Evolutionary conservation across 2,888 invertebrate species (phyloP).

Genomic region (Dioctria linearis): DNA sequence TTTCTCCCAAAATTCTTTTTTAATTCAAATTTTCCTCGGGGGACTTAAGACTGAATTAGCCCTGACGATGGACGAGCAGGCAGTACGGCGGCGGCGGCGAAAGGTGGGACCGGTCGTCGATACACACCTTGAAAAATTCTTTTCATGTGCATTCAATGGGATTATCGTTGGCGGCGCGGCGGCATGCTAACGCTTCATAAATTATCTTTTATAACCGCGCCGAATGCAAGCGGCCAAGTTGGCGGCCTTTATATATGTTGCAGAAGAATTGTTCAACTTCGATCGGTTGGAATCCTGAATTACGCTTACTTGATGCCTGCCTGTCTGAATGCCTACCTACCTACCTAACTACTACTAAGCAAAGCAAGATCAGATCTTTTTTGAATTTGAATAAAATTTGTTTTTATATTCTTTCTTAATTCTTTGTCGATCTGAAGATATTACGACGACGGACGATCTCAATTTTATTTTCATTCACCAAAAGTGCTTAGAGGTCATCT

Average conservation of each 20-base stretch:
- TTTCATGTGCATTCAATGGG: not conserved
- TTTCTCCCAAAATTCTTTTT: not conserved
- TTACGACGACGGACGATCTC: not conserved
- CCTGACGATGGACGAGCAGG: not conserved
- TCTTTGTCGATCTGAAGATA: too few relatives aligned
- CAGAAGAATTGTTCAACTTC: not conserved
- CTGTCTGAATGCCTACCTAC: too few relatives aligned
- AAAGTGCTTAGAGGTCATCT: conserved; percentile 27
- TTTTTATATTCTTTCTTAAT: too few relatives aligned
- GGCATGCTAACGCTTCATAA: conserved; percentile 14
- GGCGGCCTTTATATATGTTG: not conserved
- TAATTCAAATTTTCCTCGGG: not conserved
- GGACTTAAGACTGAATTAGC: not conserved
- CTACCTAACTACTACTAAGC: not conserved
- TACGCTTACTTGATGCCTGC: not conserved
- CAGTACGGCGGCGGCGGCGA: too few relatives aligned
- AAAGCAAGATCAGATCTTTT: not conserved
- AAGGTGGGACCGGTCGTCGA: not conserved
- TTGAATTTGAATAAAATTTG: not conserved
- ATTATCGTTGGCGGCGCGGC: conserved; percentile 2
- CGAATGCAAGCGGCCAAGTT: not conserved
- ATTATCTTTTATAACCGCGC: conserved; percentile 14
- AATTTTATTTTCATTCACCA: conserved; percentile 19
- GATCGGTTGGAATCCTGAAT: conserved; percentile 7
- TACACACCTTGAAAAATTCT: conserved; percentile 19